Base-by-base conservation (phyloP, 2,113 vertebrate genomes). In the Scartelaos histophorus region DNA sequence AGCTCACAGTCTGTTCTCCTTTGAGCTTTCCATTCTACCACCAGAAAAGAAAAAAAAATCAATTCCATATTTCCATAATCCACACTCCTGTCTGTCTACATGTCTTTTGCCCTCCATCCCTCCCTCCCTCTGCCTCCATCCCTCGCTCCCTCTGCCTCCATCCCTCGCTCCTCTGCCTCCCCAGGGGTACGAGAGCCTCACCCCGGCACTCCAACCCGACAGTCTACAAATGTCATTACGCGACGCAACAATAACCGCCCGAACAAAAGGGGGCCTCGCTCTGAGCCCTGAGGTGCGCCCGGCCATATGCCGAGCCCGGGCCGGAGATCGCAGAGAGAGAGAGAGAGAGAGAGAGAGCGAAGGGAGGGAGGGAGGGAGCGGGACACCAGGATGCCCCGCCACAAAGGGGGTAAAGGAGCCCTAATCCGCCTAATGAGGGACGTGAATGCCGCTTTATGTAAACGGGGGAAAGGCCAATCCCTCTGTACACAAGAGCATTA, bases 11-110 rank as follows among this genome's bases (percentile, higher is more conserved):
- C 93, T 94, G 95, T 94, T 94, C 94, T 94, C 92, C 95, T 96
- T 96, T 96, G 95, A 97, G 94, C 78, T 90, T 91, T 92, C 92
- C 92, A 93, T 96, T 95, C 95, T 95, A 94, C 93, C 93, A 94
- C 58, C 77, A 75, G 87, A 87, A 89, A 76, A 84, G 81, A 75
- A 83, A 81, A 81, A 85, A 86, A 96, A 96, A 98, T 97, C 96
- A 95, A 95, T 97, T 95, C 38, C 96, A 97, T 98, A 98, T 99
- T 99, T 99, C 97, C 98, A 99, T 99, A 98, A 98, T 99, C 98
- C 97, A 98, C 96, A 94, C 94, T 94, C 94, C 95, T 95, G 94
- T 93, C 94, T 95, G 93, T 94, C 94, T 92, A 82, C 85, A 87
- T 88, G 90, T 88, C 87, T 25, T 90, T 88, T 54, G 69, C 75